These are phyloP conservation scores for Eupithecia dodoneata DNA, from an alignment of 2,888 invertebrate genomes.

Conservation along the genomic window DNA sequence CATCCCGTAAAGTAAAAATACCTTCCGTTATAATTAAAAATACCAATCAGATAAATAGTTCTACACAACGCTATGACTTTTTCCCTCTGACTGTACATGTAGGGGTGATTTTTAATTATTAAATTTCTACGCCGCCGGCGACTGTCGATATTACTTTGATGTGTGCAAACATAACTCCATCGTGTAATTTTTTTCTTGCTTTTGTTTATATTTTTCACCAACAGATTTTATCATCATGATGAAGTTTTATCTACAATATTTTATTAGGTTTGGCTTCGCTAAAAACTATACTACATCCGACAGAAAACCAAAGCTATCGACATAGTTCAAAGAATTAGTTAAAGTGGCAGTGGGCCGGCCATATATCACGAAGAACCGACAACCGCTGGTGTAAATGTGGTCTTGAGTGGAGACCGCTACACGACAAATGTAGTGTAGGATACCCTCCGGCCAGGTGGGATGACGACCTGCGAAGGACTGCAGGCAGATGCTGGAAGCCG, in stretches of 20 bases:
- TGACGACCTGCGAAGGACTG: too few species aligned
- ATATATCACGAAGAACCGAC: too few species aligned
- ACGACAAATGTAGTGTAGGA: too few species aligned
- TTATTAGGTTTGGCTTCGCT: background rate
- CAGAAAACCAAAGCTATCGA: too few species aligned
- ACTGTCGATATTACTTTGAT: conserved; percentile 75
- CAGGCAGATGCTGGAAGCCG: too few species aligned
- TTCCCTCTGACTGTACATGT: conserved; percentile 13
- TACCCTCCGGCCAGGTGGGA: too few species aligned
- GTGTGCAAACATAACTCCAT: conserved; percentile 46
- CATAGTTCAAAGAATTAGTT: too few species aligned
- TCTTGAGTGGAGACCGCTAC: too few species aligned
- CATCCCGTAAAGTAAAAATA: background rate
- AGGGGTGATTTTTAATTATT: conserved; percentile 84
- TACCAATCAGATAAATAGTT: background rate
- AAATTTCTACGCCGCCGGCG: conserved; percentile 78
- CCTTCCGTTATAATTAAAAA: background rate
- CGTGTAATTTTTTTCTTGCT: conserved; percentile 21
- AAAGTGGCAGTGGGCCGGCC: too few species aligned
- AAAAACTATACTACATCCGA: background rate
- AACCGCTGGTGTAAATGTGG: too few species aligned
- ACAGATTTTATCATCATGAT: background rate
- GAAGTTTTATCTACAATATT: background rate
- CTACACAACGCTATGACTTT: background rate
- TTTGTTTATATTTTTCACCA: background rate